Evolutionary conservation across 2,113 vertebrate genomes (phyloP), one percentile per base, ranked within the genome.

Genomic region (Crotalus horridus): DNA sequence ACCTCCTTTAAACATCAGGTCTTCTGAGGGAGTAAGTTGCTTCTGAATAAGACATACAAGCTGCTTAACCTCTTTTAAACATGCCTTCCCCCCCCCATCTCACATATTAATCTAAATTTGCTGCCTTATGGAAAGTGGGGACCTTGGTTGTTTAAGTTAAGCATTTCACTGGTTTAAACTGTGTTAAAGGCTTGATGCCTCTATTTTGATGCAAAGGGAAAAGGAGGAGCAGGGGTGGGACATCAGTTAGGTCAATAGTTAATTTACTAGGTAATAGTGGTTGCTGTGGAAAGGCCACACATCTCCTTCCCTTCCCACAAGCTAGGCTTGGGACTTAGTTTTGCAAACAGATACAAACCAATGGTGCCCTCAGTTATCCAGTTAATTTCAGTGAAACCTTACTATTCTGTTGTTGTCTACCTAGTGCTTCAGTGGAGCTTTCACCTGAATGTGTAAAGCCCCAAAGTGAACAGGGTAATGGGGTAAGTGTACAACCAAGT

Each of bases 41-140:
- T 88, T 95, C 96, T 24, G 95, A 96, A 92, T 94, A 93, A 2
- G 4, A 53, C 91, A 94, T 91, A 53, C 43, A 89, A 87, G 85
- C 89, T 9, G 93, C 74, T 87, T 94, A 93, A 51, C 89, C 92
- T 26, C 85, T 51, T 92, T 69, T 54, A 33, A 54, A 54, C n/a
- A 33, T 8, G 87, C 86, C 23, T 69, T 17, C 17, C 23, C 85
- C 94, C 95, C 89, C 88, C 17, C 12, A 48, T 85, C 33, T 81
- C n/a, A 33, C 3, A 92, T 94, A 26, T 95, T 95, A 95, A 94
- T 81, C 33, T 93, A 96, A 95, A 0, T 21, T 85, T 56, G 0
- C 93, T 55, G 93, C 64, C 89, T 33, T 95, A 94, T 95, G 23
- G 33, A 46, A 29, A 39, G 33, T 26, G 58, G 29, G 87, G 24